A percentile compares a stretch with the other conserved stretches of the same genome.
These are phyloP conservation scores for Popillia japonica DNA, from an alignment of 1,140 invertebrate genomes.

Conservation along the genomic window DNA sequence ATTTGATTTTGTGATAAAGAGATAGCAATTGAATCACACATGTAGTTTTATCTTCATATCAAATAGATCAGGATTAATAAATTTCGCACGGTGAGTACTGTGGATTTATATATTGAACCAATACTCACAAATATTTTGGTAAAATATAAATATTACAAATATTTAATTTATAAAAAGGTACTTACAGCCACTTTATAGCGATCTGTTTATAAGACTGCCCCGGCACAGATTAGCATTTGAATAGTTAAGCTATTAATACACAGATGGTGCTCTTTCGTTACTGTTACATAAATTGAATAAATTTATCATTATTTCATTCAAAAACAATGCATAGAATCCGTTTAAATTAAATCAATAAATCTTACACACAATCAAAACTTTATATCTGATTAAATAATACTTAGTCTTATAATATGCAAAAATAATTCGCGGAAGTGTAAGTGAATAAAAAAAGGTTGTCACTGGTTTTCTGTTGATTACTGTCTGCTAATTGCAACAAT, in stretches of 20 bases:
- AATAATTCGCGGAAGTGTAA: not conserved
- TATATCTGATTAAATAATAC: not conserved
- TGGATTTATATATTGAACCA: too few species aligned
- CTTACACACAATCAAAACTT: not conserved
- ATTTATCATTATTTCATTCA: constrained; percentile 18
- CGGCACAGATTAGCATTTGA: too few species aligned
- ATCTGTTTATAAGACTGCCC: not conserved
- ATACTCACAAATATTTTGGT: too few species aligned
- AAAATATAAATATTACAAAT: too few species aligned
- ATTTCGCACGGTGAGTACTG: too few species aligned
- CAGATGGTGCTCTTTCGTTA: not conserved
- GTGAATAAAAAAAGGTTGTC: not conserved
- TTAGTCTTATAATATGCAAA: not conserved
- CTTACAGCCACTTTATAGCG: not conserved
- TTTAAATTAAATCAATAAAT: not conserved
- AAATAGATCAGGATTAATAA: too few species aligned
- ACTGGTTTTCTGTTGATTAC: not conserved
- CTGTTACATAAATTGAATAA: not conserved
- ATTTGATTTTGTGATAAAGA: too few species aligned
- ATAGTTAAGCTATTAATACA: not conserved
- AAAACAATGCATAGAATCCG: not conserved
- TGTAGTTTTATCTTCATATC: too few species aligned
- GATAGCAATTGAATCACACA: too few species aligned
- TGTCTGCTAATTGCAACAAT: not conserved
- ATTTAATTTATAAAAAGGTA: too few species aligned